phyloP scores from a whole-genome alignment of 2,113 vertebrate genomes.

The Alosa alosa region DNA sequence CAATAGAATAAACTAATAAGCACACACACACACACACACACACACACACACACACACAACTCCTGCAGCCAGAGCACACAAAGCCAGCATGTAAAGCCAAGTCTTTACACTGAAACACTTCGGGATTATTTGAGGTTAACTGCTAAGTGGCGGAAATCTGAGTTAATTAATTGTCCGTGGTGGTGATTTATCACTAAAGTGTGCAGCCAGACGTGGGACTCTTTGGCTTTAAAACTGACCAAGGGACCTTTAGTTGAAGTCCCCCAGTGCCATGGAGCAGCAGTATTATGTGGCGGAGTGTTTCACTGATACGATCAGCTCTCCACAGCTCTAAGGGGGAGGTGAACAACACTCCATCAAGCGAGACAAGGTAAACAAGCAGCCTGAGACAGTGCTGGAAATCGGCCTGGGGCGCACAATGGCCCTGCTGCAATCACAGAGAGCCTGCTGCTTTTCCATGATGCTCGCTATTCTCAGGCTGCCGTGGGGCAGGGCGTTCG shows the following conservation, averaged over 20 bases:
- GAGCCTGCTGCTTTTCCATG: not conserved
- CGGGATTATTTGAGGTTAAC: not conserved
- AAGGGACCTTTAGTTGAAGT: slow-evolving; percentile 15
- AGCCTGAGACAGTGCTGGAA: slow-evolving; percentile 50
- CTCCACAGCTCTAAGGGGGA: not conserved
- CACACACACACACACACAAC: slow-evolving; percentile 16
- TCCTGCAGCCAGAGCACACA: not conserved
- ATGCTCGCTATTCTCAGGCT: not conserved
- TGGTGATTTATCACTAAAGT: not conserved
- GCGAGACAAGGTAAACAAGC: slow-evolving; percentile 38
- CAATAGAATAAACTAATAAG: not conserved
- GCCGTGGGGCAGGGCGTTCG: not conserved
- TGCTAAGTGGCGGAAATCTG: slow-evolving; percentile 27
- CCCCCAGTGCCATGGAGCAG: slow-evolving; percentile 12
- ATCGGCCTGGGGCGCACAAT: slow-evolving; percentile 51
- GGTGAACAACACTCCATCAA: slow-evolving; percentile 42
- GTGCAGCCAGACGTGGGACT: slow-evolving; percentile 2
- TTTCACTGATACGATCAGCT: slow-evolving; percentile 64
- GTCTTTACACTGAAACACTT: not conserved
- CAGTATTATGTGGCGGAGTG: slow-evolving; percentile 33
- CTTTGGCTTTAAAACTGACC: not conserved
- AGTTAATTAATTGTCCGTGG: slow-evolving; percentile 15
- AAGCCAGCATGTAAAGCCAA: not conserved
- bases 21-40: slow-evolving; percentile 1
- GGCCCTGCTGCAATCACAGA: slow-evolving; percentile 17